phyloP scores from a whole-genome alignment of 2,797 vertebrate species.

The Platalea minor region DNA sequence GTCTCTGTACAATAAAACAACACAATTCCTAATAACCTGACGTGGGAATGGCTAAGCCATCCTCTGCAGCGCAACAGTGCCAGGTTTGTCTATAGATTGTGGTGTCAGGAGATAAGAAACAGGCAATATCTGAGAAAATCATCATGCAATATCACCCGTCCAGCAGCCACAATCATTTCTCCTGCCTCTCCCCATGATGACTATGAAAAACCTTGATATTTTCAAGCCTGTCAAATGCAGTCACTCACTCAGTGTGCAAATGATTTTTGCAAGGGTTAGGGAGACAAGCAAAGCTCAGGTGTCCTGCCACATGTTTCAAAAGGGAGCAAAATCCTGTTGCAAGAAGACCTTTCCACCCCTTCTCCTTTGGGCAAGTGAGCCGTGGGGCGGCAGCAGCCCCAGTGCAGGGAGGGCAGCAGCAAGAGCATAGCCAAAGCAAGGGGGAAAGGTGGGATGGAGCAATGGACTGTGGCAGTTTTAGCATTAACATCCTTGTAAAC shows the following conservation, averaged over 20 bases:
- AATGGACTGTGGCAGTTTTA: rapidly evolving
- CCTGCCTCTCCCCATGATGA: background rate
- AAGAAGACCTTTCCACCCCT: background rate
- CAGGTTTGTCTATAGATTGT: background rate
- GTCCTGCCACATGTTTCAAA: background rate
- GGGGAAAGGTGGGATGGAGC: background rate
- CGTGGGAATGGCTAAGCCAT: background rate
- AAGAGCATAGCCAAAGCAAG: background rate
- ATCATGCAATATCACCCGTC: background rate
- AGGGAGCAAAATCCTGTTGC: background rate
- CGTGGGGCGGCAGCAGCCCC: background rate
- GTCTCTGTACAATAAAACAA: background rate
- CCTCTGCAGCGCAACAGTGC: background rate
- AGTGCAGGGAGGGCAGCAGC: background rate
- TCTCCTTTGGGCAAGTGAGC: background rate
- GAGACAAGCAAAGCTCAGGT: background rate
- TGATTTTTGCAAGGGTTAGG: background rate
- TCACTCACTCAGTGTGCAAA: rapidly evolving
- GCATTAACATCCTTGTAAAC: background rate
- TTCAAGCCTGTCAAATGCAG: background rate
- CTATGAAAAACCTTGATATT: background rate
- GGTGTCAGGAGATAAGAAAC: slow-evolving; percentile 1
- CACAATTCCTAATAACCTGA: background rate
- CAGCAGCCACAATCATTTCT: background rate
- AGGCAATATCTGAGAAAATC: background rate